These are phyloP conservation scores for Cryptoprocta ferox DNA, from an alignment of 2,797 vertebrate genomes.

Conservation along the genomic window DNA sequence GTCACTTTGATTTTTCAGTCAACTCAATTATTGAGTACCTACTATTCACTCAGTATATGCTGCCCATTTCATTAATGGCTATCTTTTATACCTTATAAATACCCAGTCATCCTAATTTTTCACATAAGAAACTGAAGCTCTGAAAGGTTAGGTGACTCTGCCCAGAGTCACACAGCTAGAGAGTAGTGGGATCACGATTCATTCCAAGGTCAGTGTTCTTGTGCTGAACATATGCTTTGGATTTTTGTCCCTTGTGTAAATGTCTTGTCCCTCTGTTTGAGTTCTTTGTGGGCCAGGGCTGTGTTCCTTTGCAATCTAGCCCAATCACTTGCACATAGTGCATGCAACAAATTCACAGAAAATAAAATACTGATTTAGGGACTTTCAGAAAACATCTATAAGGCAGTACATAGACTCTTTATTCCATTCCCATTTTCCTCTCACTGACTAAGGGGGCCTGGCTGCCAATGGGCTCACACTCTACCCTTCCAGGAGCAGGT, in stretches of 20 bases:
- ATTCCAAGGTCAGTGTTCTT: background rate
- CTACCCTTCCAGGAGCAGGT: conserved; percentile 72
- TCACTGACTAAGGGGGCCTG: conserved; percentile 61
- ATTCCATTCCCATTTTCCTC: background rate
- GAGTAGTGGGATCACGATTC: background rate
- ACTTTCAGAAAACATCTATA: conserved; percentile 39
- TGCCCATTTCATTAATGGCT: background rate
- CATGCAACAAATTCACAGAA: conserved; percentile 30
- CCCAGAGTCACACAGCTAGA: background rate
- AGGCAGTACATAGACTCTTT: background rate
- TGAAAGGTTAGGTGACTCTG: background rate
- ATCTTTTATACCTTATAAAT: background rate
- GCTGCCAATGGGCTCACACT: conserved; percentile 24
- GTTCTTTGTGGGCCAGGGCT: background rate
- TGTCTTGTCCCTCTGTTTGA: background rate
- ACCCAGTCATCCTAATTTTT: background rate
- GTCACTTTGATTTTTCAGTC: conserved; percentile 21
- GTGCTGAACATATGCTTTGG: background rate
- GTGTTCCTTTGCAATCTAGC: background rate
- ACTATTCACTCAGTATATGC: background rate
- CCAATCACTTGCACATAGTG: background rate
- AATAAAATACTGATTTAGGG: conserved; percentile 9
- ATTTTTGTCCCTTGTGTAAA: conserved; percentile 9
- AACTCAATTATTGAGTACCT: background rate
- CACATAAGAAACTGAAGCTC: conserved; percentile 25